phyloP scores from a whole-genome alignment of 1,140 invertebrate genomes.

The Wiebesia pumilae region DNA sequence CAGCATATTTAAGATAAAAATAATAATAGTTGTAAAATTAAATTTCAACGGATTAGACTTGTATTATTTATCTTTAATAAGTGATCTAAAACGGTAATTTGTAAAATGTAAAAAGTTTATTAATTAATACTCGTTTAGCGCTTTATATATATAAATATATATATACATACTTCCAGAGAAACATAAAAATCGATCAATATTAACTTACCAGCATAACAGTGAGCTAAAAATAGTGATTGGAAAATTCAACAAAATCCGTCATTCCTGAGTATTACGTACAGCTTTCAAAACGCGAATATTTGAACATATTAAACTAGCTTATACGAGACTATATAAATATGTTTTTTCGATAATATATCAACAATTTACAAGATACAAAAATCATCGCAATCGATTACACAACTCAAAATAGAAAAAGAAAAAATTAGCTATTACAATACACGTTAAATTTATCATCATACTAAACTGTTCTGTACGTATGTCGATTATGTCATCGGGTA shows the following conservation, averaged over 20 bases:
- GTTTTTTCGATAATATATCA: not conserved
- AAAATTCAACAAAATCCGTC: not conserved
- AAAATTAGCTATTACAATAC: not conserved
- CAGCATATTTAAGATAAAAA: not conserved
- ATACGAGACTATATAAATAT: not conserved
- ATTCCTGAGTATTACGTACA: not conserved
- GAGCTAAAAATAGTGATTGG: not conserved
- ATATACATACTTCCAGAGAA: not conserved
- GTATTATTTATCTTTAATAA: not conserved
- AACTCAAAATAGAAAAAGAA: not conserved
- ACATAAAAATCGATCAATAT: conserved; percentile 8
- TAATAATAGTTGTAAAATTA: not conserved
- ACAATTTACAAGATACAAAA: not conserved
- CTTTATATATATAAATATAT: not conserved
- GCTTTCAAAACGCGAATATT: not conserved
- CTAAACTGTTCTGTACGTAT: not conserved
- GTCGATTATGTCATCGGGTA: conserved; percentile 6
- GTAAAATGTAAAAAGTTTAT: not conserved
- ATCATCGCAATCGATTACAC: not conserved
- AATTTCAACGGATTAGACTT: not conserved
- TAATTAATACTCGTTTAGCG: not conserved
- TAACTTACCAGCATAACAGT: not conserved
- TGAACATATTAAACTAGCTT: not conserved
- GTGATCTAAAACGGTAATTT: not conserved
- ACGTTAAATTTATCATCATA: not conserved